These are phyloP conservation scores for Brachymystax lenok DNA, from an alignment of 2,797 vertebrate species.

Conservation along the genomic window DNA sequence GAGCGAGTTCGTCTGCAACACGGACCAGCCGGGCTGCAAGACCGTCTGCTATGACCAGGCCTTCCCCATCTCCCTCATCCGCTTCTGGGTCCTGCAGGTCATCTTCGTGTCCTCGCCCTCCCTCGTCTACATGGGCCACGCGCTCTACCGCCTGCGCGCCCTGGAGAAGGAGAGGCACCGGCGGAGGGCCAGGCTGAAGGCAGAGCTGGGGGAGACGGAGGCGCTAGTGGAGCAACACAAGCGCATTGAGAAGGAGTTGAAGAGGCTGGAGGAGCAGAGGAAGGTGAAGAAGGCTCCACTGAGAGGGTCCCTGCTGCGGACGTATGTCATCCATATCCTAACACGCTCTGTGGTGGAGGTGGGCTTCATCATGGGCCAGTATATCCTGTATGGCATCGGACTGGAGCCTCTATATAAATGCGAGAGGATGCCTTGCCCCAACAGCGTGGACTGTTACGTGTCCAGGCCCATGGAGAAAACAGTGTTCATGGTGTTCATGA, in stretches of 20 bases:
- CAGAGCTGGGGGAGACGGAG: conserved; percentile 80
- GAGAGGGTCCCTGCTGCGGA: conserved; percentile 86
- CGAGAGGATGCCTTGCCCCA: conserved; percentile 86
- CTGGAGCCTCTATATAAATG: conserved; percentile 89
- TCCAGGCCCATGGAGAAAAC: conserved; percentile 94
- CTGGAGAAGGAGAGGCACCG: conserved; percentile 88
- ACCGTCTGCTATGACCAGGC: conserved; percentile 90
- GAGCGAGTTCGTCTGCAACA: conserved; percentile 91
- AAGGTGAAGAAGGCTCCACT: conserved; percentile 89
- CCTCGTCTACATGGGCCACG: conserved; percentile 92
- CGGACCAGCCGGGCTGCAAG: conserved; percentile 91
- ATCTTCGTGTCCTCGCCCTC: conserved; percentile 94
- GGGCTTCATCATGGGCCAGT: conserved; percentile 91
- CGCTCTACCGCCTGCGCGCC: conserved; percentile 84
- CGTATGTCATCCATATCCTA: conserved; percentile 92
- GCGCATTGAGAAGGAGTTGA: conserved; percentile 84
- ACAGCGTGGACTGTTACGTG: conserved; percentile 93
- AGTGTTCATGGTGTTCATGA: conserved; percentile 96
- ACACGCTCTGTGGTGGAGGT: conserved; percentile 89
- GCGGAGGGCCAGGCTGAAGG: conserved; percentile 78
- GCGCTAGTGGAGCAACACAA: conserved; percentile 77
- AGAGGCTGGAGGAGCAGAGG: conserved; percentile 85
- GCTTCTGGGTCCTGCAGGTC: conserved; percentile 94
- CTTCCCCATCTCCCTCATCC: conserved; percentile 92
- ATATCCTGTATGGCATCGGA: conserved; percentile 87